Evolutionary conservation across 2,113 vertebrate species (phyloP).

Genomic region (Sterrhoptilus dennistouni): DNA sequence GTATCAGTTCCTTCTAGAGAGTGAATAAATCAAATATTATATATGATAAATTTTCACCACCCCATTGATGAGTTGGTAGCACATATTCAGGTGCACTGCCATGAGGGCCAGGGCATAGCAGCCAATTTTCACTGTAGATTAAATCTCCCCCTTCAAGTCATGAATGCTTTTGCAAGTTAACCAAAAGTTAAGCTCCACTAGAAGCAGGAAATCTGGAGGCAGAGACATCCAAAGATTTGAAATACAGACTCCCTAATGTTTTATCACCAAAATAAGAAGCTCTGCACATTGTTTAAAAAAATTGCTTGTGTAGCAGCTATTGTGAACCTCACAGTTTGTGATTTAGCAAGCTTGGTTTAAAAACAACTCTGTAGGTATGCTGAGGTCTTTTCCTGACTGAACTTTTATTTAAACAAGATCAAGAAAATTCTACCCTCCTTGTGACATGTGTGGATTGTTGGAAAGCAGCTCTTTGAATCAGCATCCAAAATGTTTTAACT

Average conservation of each 20-base stretch:
- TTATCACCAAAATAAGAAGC: not conserved
- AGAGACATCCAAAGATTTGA: not conserved
- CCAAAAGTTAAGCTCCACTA: not conserved
- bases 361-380: not conserved
- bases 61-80: not conserved
- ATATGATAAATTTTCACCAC: not conserved
- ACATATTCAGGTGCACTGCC: too few species aligned
- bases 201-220: not conserved
- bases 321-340: not conserved
- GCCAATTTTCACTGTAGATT: not conserved
- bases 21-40: not conserved
- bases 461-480: not conserved
- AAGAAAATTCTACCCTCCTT: not conserved
- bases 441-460: not conserved
- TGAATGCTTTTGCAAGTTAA: not conserved
- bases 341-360: not conserved
- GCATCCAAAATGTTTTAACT: not conserved
- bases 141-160: not conserved
- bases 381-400: not conserved
- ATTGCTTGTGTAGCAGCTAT: not conserved
- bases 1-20: not conserved
- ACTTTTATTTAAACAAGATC: not conserved
- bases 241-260: not conserved
- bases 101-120: not conserved
- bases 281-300: not conserved